Evolutionary conservation across 1,140 invertebrate species (phyloP).

Genomic region (Chionoecetes opilio): DNA sequence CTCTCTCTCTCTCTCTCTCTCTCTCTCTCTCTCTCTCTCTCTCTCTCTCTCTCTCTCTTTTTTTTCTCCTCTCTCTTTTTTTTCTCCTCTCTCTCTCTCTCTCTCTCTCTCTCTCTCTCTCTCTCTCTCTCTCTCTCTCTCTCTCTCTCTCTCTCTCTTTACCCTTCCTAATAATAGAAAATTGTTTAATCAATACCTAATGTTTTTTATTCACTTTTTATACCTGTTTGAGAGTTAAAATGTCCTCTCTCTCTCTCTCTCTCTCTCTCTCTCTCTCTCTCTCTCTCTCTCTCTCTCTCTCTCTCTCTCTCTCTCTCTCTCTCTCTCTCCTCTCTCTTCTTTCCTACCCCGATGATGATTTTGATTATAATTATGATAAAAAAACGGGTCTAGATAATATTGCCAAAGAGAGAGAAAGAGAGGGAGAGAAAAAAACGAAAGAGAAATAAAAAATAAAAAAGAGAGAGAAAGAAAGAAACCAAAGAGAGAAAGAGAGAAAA

Average conservation of each 20-base stretch:
- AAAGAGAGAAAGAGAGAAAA: too few species aligned
- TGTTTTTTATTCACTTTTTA: too few species aligned
- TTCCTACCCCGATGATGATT: not conserved
- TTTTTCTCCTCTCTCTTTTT: not conserved
- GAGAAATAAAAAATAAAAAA: too few species aligned
- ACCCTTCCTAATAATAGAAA: too few species aligned
- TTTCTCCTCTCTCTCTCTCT: not conserved
- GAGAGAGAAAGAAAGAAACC: too few species aligned
- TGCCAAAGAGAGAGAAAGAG: conserved; percentile 35
- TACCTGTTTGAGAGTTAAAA: too few species aligned
- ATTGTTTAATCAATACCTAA: too few species aligned
- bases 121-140: conserved; percentile 1
- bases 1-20: conserved; percentile 43
- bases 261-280: conserved; percentile 52
- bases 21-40: conserved; percentile 23
- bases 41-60: not conserved
- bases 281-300: conserved; percentile 38
- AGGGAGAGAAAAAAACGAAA: not conserved
- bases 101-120: conserved; percentile 44
- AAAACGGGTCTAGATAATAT: too few species aligned
- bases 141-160: too few species aligned
- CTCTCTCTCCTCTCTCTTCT: too few species aligned
- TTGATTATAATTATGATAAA: too few species aligned
- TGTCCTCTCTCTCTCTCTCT: conserved; percentile 32
- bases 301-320: conserved; percentile 15